These are phyloP conservation scores for Neofelis nebulosa DNA, from an alignment of 2,113 vertebrate genomes.

Conservation along the genomic window DNA sequence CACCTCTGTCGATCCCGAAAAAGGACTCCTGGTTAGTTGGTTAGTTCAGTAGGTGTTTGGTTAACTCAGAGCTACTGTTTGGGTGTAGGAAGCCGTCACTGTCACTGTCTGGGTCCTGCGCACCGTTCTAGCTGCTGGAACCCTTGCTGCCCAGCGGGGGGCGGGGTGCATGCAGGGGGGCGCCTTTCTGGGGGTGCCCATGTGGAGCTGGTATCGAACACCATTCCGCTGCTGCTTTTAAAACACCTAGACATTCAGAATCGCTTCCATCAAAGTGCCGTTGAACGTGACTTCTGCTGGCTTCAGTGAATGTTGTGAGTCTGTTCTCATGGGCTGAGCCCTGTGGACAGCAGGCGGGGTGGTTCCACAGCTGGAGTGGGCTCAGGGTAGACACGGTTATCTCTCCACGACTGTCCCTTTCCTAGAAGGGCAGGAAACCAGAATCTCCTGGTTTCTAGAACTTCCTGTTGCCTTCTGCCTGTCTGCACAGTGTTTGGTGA, in stretches of 20 bases:
- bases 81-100: accelerated
- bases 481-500: not conserved
- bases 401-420: not conserved
- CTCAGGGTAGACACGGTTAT: not conserved
- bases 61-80: not conserved
- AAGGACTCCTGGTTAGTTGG: not conserved
- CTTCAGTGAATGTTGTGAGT: not conserved
- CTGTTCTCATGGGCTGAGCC: too few relatives aligned
- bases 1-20: not conserved
- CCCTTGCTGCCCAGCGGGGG: accelerated
- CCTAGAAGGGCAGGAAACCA: not conserved
- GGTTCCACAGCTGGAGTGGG: not conserved
- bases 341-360: not conserved
- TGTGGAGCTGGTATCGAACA: not conserved
- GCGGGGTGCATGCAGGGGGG: not conserved
- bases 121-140: not conserved
- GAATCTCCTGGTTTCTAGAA: not conserved
- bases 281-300: not conserved
- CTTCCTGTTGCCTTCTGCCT: not conserved
- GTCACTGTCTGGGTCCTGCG: not conserved
- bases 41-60: too few relatives aligned
- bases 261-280: not conserved
- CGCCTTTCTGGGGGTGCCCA: not conserved
- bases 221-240: accelerated
- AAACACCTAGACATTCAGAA: not conserved